Evolutionary conservation across 2,113 vertebrate genomes (phyloP).

Genomic region (Martes martes): DNA sequence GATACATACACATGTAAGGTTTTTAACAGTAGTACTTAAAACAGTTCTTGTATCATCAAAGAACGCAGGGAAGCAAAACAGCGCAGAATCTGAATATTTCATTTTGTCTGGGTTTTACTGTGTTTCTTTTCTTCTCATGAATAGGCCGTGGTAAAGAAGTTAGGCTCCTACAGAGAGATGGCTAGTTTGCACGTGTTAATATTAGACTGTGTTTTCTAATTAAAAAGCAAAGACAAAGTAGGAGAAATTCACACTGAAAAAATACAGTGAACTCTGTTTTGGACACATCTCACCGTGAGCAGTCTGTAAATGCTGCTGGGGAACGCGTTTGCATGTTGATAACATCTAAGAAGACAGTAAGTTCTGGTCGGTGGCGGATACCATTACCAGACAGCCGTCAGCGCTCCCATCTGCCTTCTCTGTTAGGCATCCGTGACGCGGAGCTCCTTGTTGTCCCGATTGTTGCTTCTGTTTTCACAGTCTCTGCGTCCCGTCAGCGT

Average conservation of each 20-base stretch:
- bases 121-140: neutral
- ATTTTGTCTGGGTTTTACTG: too few species aligned
- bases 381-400: fast-evolving
- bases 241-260: neutral
- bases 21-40: neutral
- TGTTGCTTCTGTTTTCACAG: neutral
- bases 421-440: neutral
- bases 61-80: neutral
- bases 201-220: neutral
- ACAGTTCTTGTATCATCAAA: neutral
- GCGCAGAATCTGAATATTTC: neutral
- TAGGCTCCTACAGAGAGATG: too few species aligned
- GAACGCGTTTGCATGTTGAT: too few species aligned
- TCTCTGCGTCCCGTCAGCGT: fast-evolving
- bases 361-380: fast-evolving
- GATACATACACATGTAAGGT: neutral
- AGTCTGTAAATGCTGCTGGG: neutral
- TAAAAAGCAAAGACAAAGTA: neutral
- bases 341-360: neutral
- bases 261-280: neutral
- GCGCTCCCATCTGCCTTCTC: neutral
- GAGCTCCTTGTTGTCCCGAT: neutral
- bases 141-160: neutral
- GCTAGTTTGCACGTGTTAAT: neutral
- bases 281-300: neutral